Evolutionary conservation across 2,888 invertebrate genomes (phyloP).

Genomic region (Lasioglossum vierecki): DNA sequence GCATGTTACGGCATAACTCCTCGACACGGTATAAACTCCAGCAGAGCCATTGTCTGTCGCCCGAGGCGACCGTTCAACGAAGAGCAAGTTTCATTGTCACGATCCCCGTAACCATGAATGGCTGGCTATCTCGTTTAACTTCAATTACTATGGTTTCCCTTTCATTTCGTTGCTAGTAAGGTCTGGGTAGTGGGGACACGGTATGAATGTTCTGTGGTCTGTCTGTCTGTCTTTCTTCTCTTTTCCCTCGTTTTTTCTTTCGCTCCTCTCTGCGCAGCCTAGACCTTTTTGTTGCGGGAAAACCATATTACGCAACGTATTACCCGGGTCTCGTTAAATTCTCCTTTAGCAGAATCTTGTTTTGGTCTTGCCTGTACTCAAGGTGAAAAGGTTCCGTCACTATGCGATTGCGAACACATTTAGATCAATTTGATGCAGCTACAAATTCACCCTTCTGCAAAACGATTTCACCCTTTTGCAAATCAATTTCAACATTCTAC

Average conservation of each 20-base stretch:
- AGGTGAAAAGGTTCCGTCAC: background rate
- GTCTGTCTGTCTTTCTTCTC: constrained; percentile 34
- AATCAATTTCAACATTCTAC: too few species aligned
- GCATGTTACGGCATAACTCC: constrained; percentile 64
- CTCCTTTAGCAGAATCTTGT: constrained; percentile 59
- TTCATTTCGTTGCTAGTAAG: constrained; percentile 70
- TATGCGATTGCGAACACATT: background rate
- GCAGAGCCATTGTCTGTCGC: constrained; percentile 77
- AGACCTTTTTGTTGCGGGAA: constrained; percentile 74
- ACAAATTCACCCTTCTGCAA: too few species aligned
- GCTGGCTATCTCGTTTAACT: constrained; percentile 80
- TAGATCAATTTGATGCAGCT: background rate
- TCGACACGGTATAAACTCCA: constrained; percentile 70
- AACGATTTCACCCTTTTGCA: too few species aligned
- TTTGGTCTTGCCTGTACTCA: background rate
- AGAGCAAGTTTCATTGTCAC: constrained; percentile 76
- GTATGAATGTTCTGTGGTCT: constrained; percentile 47
- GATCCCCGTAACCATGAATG: constrained; percentile 75
- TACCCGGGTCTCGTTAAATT: constrained; percentile 75
- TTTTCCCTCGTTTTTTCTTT: constrained; percentile 47
- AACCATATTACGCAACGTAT: constrained; percentile 72
- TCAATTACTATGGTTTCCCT: constrained; percentile 78
- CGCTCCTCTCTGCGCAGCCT: constrained; percentile 34
- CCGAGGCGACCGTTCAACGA: constrained; percentile 69
- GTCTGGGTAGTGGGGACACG: constrained; percentile 39